Evolutionary conservation across 2,113 vertebrate species (phyloP).

Genomic region (Taxidea taxus): DNA sequence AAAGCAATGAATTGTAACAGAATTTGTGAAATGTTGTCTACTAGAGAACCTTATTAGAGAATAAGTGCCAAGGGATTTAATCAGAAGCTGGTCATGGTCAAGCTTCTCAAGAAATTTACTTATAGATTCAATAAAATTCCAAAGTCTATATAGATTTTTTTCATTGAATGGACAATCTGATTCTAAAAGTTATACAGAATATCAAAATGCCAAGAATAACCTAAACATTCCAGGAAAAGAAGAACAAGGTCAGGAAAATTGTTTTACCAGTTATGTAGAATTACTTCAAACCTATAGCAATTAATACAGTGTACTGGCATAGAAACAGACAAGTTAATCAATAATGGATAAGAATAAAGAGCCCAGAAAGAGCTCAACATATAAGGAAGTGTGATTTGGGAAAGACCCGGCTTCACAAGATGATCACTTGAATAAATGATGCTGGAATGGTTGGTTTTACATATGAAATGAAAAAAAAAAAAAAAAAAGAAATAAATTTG

Average conservation of each 20-base stretch:
- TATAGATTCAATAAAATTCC: neutral
- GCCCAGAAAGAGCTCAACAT: neutral
- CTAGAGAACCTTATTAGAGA: neutral
- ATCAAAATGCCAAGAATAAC: conserved; percentile 1
- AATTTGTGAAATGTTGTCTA: neutral
- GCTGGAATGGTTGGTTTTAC: neutral
- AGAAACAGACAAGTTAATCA: neutral
- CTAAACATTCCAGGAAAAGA: neutral
- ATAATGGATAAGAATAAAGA: neutral
- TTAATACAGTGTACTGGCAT: neutral
- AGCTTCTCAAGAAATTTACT: neutral
- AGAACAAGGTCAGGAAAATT: neutral
- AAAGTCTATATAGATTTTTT: neutral
- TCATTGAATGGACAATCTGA: neutral
- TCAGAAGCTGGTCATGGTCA: neutral
- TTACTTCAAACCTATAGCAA: neutral
- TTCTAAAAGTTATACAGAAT: neutral
- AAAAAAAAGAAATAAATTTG: neutral
- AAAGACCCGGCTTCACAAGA: neutral
- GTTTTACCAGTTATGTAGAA: neutral
- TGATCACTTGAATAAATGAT: neutral
- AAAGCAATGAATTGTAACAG: conserved; percentile 37
- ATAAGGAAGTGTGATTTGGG: neutral
- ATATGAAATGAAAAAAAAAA: neutral
- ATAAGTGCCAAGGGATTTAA: neutral